Percentiles rank a stretch among this genome's conserved stretches.
These are phyloP conservation scores for Taeniopygia guttata DNA, from an alignment of 2,797 vertebrate species.

Conservation along the genomic window DNA sequence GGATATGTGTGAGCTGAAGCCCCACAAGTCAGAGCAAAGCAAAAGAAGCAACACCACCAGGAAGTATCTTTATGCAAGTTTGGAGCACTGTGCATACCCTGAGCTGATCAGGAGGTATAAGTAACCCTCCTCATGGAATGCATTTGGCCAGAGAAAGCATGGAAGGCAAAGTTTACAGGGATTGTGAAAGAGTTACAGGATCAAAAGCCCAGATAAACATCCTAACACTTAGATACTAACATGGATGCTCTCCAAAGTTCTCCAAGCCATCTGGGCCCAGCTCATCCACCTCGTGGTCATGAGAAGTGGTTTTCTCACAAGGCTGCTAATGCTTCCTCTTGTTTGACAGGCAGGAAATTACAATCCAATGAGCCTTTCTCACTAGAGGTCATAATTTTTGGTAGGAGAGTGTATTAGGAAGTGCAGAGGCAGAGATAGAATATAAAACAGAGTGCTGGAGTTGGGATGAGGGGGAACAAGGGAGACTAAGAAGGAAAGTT, in stretches of 20 bases:
- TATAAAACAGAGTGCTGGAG: neutral
- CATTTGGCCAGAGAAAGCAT: neutral
- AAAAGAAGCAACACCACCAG: neutral
- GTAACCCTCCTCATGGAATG: neutral
- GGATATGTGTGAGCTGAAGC: neutral
- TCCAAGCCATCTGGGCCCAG: neutral
- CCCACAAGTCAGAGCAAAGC: neutral
- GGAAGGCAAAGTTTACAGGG: neutral
- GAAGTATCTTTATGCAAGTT: neutral
- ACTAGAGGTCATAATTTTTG: neutral
- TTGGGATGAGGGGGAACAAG: neutral
- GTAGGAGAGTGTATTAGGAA: neutral
- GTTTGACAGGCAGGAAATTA: slow-evolving; percentile 28
- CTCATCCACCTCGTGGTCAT: neutral
- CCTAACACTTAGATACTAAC: neutral
- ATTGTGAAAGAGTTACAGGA: neutral
- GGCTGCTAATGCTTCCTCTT: slow-evolving; percentile 3
- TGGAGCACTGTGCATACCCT: neutral
- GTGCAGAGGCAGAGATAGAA: neutral
- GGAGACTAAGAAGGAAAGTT: neutral
- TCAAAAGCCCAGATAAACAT: neutral
- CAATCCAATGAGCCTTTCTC: neutral
- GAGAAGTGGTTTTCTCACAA: neutral
- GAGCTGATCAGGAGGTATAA: neutral
- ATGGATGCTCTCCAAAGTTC: neutral